Conservation (phyloP, 2,797 vertebrate species). For the Poeciliopsis infans region DNA sequence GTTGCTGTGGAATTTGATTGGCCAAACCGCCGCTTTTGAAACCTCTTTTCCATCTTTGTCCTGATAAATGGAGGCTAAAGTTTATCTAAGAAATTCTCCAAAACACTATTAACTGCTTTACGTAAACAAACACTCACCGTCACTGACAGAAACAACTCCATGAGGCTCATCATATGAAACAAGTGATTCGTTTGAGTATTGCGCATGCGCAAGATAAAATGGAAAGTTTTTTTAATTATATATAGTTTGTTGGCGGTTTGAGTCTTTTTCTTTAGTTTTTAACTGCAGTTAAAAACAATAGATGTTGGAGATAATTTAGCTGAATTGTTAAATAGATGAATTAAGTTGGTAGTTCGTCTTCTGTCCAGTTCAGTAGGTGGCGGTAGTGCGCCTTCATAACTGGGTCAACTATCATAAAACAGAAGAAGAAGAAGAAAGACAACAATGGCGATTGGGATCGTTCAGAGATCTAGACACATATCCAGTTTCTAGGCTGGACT, state of each 20-base stretch:
- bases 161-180: neutral
- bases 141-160: neutral
- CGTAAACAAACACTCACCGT: neutral
- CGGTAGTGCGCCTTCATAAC: no score
- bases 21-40: neutral
- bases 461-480: no score
- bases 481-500: no score
- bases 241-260: neutral
- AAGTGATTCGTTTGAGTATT: neutral
- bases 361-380: no score
- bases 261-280: neutral
- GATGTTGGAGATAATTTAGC: no score
- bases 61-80: neutral
- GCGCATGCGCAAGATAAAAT: neutral
- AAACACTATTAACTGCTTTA: neutral
- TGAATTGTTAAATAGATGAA: no score
- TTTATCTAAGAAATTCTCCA: neutral
- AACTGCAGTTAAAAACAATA: no score
- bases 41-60: neutral
- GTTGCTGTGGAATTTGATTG: neutral
- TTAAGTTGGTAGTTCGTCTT: no score
- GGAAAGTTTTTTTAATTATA: neutral
- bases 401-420: no score
- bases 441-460: no score
- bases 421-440: no score